phyloP scores from a whole-genome alignment of 1,140 invertebrate genomes.

The Caenorhabditis tropicalis region DNA sequence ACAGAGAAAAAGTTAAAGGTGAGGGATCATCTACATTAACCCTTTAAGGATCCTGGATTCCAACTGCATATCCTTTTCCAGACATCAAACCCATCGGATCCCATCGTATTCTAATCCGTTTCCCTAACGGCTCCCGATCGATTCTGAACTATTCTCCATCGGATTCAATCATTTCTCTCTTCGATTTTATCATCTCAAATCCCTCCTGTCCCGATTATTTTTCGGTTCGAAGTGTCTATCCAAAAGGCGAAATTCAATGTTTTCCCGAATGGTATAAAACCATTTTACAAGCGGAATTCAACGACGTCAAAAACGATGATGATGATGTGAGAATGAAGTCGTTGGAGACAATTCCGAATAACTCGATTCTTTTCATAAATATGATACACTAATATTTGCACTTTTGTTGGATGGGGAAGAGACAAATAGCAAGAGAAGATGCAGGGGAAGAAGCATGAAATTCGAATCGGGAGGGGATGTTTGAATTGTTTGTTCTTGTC shows the following conservation, averaged over 20 bases:
- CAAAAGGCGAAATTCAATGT: not conserved
- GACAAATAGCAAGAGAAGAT: not conserved
- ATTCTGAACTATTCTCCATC: not conserved
- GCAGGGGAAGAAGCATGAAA: not conserved
- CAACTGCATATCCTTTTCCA: too few relatives aligned
- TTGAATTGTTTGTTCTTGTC: not conserved
- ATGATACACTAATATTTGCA: constrained; percentile 28
- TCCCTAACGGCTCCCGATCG: not conserved
- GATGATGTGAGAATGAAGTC: not conserved
- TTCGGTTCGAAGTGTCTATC: not conserved
- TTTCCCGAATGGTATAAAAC: not conserved
- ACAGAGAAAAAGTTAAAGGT: not conserved
- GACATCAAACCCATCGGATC: not conserved
- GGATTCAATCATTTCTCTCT: not conserved
- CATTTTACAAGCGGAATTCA: not conserved
- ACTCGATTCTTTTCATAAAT: not conserved
- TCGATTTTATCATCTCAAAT: not conserved
- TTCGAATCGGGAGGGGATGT: too few relatives aligned
- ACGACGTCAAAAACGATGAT: not conserved
- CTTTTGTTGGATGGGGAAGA: not conserved
- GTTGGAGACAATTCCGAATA: not conserved
- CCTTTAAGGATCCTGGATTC: too few relatives aligned
- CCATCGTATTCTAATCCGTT: not conserved
- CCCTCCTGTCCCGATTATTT: not conserved
- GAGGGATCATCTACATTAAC: not conserved